A percentile compares a stretch with the other conserved stretches of the same genome.
Conservation (phyloP, 2,888 invertebrate species). For the Drosophila atripex region DNA sequence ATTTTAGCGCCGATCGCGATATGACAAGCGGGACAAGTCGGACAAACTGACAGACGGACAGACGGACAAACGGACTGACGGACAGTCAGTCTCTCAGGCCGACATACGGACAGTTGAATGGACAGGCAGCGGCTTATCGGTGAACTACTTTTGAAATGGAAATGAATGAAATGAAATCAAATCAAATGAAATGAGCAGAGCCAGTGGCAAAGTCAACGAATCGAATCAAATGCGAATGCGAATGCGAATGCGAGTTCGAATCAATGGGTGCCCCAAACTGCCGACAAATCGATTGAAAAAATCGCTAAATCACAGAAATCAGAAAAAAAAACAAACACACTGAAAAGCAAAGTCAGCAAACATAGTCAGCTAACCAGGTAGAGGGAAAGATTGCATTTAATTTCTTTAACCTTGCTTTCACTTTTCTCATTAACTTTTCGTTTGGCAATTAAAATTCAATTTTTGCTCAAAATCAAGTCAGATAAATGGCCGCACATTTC, state of each 20-base stretch:
- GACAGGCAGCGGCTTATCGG: slow-evolving; percentile 52
- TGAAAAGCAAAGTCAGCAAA: neutral
- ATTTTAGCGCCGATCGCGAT: slow-evolving; percentile 68
- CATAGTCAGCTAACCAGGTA: slow-evolving; percentile 4
- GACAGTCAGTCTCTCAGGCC: slow-evolving; percentile 15
- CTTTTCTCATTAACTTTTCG: slow-evolving; percentile 79
- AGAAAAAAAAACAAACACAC: slow-evolving; percentile 52
- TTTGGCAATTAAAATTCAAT: slow-evolving; percentile 78
- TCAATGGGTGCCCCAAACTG: slow-evolving; percentile 56
- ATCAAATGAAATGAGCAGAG: slow-evolving; percentile 21
- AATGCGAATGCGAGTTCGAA: slow-evolving; percentile 25
- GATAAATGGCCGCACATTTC: slow-evolving; percentile 69
- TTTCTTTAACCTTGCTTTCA: slow-evolving; percentile 80
- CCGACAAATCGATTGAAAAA: slow-evolving; percentile 50
- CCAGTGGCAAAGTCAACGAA: slow-evolving; percentile 33
- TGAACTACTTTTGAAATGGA: slow-evolving; percentile 74
- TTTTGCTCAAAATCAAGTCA: slow-evolving; percentile 56
- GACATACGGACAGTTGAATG: slow-evolving; percentile 37
- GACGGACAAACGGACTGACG: slow-evolving; percentile 3
- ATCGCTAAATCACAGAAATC: slow-evolving; percentile 24
- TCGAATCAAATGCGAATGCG: slow-evolving; percentile 35
- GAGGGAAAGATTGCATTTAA: slow-evolving; percentile 59
- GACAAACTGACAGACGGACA: slow-evolving; percentile 8
- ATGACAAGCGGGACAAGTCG: slow-evolving; percentile 54
- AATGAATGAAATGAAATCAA: slow-evolving; percentile 64